Base-by-base conservation (phyloP, 1,140 invertebrate genomes). In the Apis florea region DNA sequence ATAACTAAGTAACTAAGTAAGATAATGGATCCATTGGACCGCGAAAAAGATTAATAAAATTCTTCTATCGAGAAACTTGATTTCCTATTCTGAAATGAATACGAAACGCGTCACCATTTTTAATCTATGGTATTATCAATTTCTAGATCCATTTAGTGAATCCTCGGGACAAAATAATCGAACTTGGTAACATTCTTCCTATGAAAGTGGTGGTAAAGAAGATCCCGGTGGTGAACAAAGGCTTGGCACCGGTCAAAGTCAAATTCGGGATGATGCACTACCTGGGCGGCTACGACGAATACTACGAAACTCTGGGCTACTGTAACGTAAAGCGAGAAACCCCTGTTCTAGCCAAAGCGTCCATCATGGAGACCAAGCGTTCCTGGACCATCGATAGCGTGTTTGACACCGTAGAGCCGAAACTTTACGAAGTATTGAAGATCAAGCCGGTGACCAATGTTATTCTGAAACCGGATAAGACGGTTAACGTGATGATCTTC, bases 211-310 rank as follows among this genome's bases (percentile, higher is more conserved):
- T 77, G 1, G 88, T 61, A 24, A 90, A 88, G 72, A 90, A 79
- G 71, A 76, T 94, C 10, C 70, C 85, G 15, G 85, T 94, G 24
- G 67, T 92, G 3, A 94, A 94, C 69, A 88, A 91, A 19, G 91
- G 90, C 10, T 84, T 83, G n/a, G 85, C 88, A 15, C 13, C 87
- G 8, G 80, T 93, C 1, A 68, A 85, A 6, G 53, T 93, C 10
- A 77, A 82, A 31, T 92, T 93, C 74, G 89, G 89, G 59, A 66
- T 93, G 1, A 66, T 79, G 21, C 82, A 87, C 1, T 69, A 79
- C 10, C 58, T 89, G 21, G 15, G 61, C 11, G 47, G 49, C 1
- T 75, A 82, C 66, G 74, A 79, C 6, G 19, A 47, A 17, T 58
- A 81, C n/a, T 17, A 24, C 0, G 31, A 81, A 51, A 63, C 12